phyloP scores from a whole-genome alignment of 2,888 invertebrate species.

The Apamea crenata region DNA sequence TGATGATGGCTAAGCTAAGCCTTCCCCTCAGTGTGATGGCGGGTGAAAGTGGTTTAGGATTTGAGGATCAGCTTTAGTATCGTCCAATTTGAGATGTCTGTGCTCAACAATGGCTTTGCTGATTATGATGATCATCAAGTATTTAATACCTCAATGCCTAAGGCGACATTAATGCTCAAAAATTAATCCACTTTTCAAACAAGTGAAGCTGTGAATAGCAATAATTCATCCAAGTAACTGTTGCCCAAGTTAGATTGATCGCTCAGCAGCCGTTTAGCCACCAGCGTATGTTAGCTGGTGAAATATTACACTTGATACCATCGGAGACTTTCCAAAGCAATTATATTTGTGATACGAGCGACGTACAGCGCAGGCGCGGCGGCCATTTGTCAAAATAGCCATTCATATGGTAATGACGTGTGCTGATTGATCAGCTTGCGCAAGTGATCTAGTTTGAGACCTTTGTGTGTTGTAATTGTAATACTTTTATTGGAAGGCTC shows the following conservation, averaged over 20 bases:
- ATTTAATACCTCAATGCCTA: background rate
- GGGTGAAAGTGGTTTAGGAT: background rate
- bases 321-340: conserved; percentile 64
- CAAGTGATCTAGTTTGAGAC: conserved; percentile 55
- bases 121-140: too few species aligned
- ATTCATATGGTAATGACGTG: conserved; percentile 61
- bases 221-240: conserved; percentile 19
- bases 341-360: conserved; percentile 57
- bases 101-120: background rate
- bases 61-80: background rate
- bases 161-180: background rate
- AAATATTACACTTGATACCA: conserved; percentile 63
- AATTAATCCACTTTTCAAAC: background rate
- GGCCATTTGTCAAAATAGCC: conserved; percentile 66
- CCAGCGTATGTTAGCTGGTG: conserved; percentile 44
- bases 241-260: conserved; percentile 37
- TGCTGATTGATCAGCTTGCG: conserved; percentile 60
- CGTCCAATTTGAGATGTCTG: background rate
- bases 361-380: conserved; percentile 48
- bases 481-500: conserved; percentile 24
- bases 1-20: background rate
- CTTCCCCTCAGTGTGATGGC: background rate
- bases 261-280: conserved; percentile 46
- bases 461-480: conserved; percentile 48
- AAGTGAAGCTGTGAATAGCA: conserved; percentile 27